Evolutionary conservation across 2,888 invertebrate species (phyloP), one percentile per base, ranked within the genome.

Genomic region (Drosophila anomalipes): DNA sequence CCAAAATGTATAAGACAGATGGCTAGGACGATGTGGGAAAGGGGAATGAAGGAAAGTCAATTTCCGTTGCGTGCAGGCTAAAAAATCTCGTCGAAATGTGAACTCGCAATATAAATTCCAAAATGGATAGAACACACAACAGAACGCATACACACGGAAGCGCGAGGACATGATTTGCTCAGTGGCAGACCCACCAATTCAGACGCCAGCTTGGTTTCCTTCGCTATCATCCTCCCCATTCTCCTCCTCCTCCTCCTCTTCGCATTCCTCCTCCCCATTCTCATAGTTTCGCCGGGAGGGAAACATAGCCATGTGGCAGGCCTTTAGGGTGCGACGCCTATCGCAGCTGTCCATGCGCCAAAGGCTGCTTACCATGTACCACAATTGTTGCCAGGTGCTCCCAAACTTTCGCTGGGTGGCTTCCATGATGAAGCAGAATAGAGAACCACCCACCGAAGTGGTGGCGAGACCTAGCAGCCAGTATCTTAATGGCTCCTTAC

Each of bases 51-150:
- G 66, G 57, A 71, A 71, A 76, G 64, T 60, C 76, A 79, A 81
- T 81, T 74, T 79, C 73, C 73, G 70, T 73, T 71, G 68, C 59
- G 49, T 62, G 52, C 53, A 51, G 59, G 67, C 72, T 62, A 65
- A 57, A 52, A 79, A 73, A 62, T 75, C 66, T 41, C 64, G 49
- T 54, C 54, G 58, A 78, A 70, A 74, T 70, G 47, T 69, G 51
- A 68, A 63, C 71, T 81, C 68, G 68, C 62, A 61, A 76, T 68
- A 71, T 68, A 81, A 73, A 75, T 70, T 71, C 65, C 59, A 62
- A 53, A 53, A 51, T 30, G 67, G 59, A 60, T 47, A 49, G 41
- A 56, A 32, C 19, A 49, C 30, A 52, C 22, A 53, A 47, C 26
- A 26, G 26, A 26, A 26, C 47, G 35, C 47, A 52, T 14, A 32